Conservation (phyloP, 2,888 invertebrate genomes). For the Ormyrus pomaceus region DNA sequence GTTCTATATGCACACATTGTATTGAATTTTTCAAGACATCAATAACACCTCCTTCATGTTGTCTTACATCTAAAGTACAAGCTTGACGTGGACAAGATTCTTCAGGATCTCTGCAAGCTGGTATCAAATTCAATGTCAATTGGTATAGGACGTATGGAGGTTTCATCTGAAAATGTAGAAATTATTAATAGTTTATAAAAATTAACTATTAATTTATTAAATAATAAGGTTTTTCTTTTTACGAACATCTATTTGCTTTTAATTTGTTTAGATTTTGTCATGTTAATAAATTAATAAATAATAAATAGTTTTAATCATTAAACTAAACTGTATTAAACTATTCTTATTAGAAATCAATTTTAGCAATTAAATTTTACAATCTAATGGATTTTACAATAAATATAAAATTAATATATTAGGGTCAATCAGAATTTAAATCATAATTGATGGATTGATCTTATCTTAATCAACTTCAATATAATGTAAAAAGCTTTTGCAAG, state of each 20-base stretch:
- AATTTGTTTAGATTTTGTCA: no score
- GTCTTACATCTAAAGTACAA: conserved; percentile 68
- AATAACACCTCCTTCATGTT: conserved; percentile 64
- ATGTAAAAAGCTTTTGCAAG: not conserved
- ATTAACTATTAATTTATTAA: conserved; percentile 4
- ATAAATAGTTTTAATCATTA: no score
- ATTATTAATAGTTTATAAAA: not conserved
- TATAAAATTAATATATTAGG: conserved; percentile 1
- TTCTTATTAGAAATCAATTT: not conserved
- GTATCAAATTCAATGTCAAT: conserved; percentile 67
- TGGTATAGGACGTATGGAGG: conserved; percentile 65
- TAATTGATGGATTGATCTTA: no score
- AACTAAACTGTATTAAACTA: no score
- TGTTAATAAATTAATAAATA: no score
- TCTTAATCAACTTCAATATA: not conserved
- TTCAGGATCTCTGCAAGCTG: conserved; percentile 63
- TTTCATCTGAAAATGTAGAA: conserved; percentile 62
- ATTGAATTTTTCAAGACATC: conserved; percentile 65
- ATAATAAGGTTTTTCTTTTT: not conserved
- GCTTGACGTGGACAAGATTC: conserved; percentile 67
- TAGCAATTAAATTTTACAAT: not conserved
- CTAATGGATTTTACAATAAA: not conserved
- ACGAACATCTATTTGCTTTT: no score
- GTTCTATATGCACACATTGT: conserved; percentile 65
- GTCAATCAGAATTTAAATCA: not conserved